Base-by-base conservation (phyloP, 2,113 vertebrate species). In the Chunga burmeisteri region DNA sequence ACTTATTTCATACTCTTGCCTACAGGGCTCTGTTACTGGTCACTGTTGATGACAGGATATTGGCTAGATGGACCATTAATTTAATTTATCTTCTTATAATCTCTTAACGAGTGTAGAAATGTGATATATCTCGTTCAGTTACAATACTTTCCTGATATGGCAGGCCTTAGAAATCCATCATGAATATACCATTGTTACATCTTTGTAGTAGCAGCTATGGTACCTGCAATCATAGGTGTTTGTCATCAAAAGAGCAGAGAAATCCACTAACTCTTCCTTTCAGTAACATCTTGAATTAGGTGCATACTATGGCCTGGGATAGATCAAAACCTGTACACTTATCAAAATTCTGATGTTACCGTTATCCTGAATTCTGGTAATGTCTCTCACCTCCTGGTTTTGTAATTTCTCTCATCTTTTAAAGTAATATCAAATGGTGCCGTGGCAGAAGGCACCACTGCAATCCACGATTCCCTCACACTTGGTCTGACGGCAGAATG, bases 121-220 rank as follows among this genome's bases (percentile, higher is more conserved):
- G 29, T 29, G 68, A 44, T 47, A 5, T n/a, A 30, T 66, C 46
- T 66, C 23, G 68, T 78, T 92, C 32, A 42, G 67, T 74, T 59
- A 47, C 56, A 67, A 6, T 59, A 38, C 49, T 77, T 71, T 42
- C 42, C 62, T 66, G 40, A 34, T 22, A 63, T 1, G 3, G 19
- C 38, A 53, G 18, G 50, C 40, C 67, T 79, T 65, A 66, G 88
- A 67, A 83, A 67, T 70, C 52, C 3, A 0, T 77, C 9, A 53
- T 49, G 58, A 80, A 32, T 38, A 16, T 29, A 18, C 25, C 10
- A 5, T 61, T 12, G 1, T 44, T 27, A 7, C 40, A 19, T 20
- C 55, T 63, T 22, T 25, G 26, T 4, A 10, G 36, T 12, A n/a
- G 14, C 42, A 61, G 20, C 49, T 13, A 2, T 0, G 1, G 67